phyloP scores from a whole-genome alignment of 1,140 invertebrate genomes.

The Idris sp. region DNA sequence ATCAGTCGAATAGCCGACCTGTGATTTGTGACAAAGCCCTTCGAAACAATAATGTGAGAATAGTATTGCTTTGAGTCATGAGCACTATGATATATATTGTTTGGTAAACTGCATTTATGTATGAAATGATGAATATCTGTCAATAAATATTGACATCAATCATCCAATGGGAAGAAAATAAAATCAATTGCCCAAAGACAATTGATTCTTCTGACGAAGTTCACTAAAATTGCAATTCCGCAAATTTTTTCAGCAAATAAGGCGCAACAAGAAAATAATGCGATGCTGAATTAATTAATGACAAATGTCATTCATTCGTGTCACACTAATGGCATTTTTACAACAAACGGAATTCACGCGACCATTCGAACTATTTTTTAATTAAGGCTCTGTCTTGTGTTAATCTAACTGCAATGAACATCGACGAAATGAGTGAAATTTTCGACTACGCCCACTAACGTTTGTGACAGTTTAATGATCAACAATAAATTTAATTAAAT shows the following conservation, averaged over 20 bases:
- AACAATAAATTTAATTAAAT: slow-evolving; percentile 37
- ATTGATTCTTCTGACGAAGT: no score
- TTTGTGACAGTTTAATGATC: slow-evolving; percentile 21
- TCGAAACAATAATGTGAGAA: slow-evolving; percentile 57
- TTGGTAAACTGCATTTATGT: slow-evolving; percentile 3
- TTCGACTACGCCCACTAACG: not conserved
- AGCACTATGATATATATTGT: slow-evolving; percentile 30
- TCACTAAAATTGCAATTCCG: no score
- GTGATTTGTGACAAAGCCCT: slow-evolving; percentile 53
- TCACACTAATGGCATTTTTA: slow-evolving; percentile 7
- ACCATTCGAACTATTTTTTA: slow-evolving; percentile 30
- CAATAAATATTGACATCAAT: slow-evolving; percentile 6
- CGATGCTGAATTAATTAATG: slow-evolving; percentile 2
- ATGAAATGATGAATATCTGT: slow-evolving; percentile 1
- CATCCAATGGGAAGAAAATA: not conserved
- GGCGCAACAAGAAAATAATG: no score
- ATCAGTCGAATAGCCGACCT: slow-evolving; percentile 39
- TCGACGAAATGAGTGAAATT: slow-evolving; percentile 5
- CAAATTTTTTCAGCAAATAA: no score
- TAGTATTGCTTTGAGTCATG: slow-evolving; percentile 40
- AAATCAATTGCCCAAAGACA: not conserved
- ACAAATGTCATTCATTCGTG: not conserved
- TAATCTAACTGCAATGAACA: slow-evolving; percentile 9
- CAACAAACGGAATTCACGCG: slow-evolving; percentile 18
- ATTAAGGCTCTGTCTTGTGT: slow-evolving; percentile 17